Conservation (phyloP, 2,888 invertebrate species). For the Malthinus flaveolus region DNA sequence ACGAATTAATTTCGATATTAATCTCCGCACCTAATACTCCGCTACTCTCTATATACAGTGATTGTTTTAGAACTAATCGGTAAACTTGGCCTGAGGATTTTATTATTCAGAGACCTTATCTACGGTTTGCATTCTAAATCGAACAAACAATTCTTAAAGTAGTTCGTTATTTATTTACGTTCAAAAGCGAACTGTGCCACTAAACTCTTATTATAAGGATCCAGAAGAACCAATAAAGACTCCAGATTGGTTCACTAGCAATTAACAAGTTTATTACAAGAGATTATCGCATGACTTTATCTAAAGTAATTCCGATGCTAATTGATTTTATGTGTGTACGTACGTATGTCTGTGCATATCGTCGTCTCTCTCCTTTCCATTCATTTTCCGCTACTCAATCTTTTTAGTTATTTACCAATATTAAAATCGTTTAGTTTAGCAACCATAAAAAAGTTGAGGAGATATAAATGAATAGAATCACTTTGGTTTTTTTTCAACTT, state of each 20-base stretch:
- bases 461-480: conserved; percentile 32
- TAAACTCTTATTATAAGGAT: conserved; percentile 47
- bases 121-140: conserved; percentile 47
- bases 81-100: conserved; percentile 42
- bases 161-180: conserved; percentile 6
- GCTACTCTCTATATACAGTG: too few relatives aligned
- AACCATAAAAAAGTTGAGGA: conserved; percentile 25
- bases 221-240: conserved; percentile 47
- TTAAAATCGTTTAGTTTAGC: conserved; percentile 12
- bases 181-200: conserved; percentile 21
- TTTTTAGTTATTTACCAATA: conserved; percentile 9
- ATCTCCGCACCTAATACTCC: too few relatives aligned
- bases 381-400: conserved; percentile 4
- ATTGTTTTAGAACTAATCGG: conserved; percentile 45
- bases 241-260: conserved; percentile 50
- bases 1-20: too few relatives aligned
- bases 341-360: not conserved
- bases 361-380: conserved; percentile 21
- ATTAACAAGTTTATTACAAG: conserved; percentile 54
- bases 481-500: conserved; percentile 17
- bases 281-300: conserved; percentile 53
- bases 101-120: conserved; percentile 49
- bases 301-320: conserved; percentile 52
- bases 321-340: conserved; percentile 49
- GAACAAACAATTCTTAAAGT: conserved; percentile 31